A percentile compares a stretch with the other conserved stretches of the same genome.
Evolutionary conservation across 2,797 vertebrate species (phyloP).

Genomic region (Epinephelus awoara): DNA sequence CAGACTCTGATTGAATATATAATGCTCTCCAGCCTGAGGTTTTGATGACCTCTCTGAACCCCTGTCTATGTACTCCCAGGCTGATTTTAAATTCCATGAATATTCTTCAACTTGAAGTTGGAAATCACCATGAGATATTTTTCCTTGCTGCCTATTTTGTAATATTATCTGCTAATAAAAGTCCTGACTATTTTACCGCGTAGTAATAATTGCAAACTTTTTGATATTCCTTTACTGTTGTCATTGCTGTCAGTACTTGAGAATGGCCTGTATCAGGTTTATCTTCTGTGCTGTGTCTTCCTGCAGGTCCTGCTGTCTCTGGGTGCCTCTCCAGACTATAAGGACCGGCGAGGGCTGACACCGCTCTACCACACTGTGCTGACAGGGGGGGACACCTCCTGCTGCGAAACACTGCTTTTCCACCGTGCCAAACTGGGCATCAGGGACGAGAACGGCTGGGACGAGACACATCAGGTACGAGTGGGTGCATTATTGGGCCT

Average conservation of each 20-base stretch:
- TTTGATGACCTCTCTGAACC: constrained; percentile 38
- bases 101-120: constrained; percentile 23
- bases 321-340: constrained; percentile 95
- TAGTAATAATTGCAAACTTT: background rate
- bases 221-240: background rate
- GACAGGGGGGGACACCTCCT: constrained; percentile 95
- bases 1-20: constrained; percentile 32
- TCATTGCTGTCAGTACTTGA: background rate
- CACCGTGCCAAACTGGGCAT: constrained; percentile 91
- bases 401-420: constrained; percentile 94
- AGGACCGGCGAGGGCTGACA: constrained; percentile 93
- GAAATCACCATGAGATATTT: constrained; percentile 20
- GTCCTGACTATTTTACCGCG: background rate
- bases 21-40: constrained; percentile 18
- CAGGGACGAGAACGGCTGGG: constrained; percentile 96
- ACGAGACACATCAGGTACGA: constrained; percentile 94
- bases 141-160: background rate
- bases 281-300: background rate
- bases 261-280: background rate
- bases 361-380: constrained; percentile 96
- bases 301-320: constrained; percentile 88
- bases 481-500: background rate
- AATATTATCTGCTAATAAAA: background rate
- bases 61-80: constrained; percentile 13
- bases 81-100: constrained; percentile 47